Percentiles rank a stretch among this genome's conserved stretches.
Conservation (phyloP, 2,113 vertebrate genomes). For the Acanthisitta chloris region DNA sequence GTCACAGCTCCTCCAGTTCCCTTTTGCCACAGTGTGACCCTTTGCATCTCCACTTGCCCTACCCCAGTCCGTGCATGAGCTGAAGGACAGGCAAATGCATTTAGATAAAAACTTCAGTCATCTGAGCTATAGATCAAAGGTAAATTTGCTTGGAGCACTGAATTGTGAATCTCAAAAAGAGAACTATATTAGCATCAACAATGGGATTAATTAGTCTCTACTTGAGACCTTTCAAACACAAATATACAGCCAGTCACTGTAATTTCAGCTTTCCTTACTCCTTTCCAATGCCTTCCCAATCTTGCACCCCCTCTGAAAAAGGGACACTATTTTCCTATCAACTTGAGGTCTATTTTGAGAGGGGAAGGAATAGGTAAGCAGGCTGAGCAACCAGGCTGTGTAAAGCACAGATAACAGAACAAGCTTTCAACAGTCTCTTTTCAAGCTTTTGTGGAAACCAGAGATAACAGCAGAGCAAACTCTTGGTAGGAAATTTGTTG, state of each 20-base stretch:
- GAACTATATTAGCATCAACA: conserved; percentile 68
- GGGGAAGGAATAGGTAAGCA: background rate
- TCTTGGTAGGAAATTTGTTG: background rate
- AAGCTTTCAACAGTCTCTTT: conserved; percentile 29
- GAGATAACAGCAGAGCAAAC: conserved; percentile 41
- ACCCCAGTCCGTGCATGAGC: background rate
- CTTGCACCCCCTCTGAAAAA: background rate
- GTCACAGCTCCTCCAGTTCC: background rate
- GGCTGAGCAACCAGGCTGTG: conserved; percentile 16
- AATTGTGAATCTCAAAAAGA: conserved; percentile 43
- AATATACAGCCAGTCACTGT: background rate
- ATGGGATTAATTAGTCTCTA: conserved; percentile 71
- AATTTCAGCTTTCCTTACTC: background rate
- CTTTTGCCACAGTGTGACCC: background rate
- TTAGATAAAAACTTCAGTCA: background rate
- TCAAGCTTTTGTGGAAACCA: conserved; percentile 26
- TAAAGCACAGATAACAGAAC: conserved; percentile 47
- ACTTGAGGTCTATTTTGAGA: background rate
- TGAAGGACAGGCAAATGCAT: background rate
- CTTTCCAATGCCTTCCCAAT: background rate
- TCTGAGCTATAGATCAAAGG: conserved; percentile 66
- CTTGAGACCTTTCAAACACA: conserved; percentile 32
- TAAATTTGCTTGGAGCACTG: conserved; percentile 58
- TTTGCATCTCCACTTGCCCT: background rate
- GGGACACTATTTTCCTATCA: background rate